A percentile compares a stretch with the other conserved stretches of the same genome.
Evolutionary conservation across 2,797 vertebrate genomes (phyloP).

Genomic region (Lacerta bilineata): DNA sequence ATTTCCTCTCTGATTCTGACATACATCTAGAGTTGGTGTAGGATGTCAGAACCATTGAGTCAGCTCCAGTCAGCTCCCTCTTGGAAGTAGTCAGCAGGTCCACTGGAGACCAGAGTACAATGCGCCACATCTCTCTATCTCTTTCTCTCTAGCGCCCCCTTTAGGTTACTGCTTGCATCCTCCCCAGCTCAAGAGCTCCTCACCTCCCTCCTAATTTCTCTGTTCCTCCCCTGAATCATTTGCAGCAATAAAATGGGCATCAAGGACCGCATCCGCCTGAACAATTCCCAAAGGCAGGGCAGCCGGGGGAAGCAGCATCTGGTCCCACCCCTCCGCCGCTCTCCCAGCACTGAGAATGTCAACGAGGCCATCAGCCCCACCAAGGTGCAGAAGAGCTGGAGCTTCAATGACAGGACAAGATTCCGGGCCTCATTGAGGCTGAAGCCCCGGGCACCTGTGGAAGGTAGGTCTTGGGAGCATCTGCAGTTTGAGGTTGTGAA

Average conservation of each 20-base stretch:
- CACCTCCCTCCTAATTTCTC: slow-evolving; percentile 47
- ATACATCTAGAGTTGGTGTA: neutral
- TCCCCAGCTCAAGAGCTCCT: accelerated
- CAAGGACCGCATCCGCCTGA: slow-evolving; percentile 94
- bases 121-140: neutral
- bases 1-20: neutral
- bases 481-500: too few species aligned
- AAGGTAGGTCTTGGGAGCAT: slow-evolving; percentile 79
- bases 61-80: too few species aligned
- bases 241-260: slow-evolving; percentile 90
- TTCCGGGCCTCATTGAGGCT: slow-evolving; percentile 96
- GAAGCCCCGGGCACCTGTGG: slow-evolving; percentile 85
- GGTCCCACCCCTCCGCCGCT: slow-evolving; percentile 81
- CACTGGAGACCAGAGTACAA: neutral
- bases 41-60: neutral
- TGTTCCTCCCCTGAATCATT: slow-evolving; percentile 16
- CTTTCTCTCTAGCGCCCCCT: neutral
- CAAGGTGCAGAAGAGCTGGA: slow-evolving; percentile 99
- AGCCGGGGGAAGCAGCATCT: slow-evolving; percentile 86
- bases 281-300: slow-evolving; percentile 87
- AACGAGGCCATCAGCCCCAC: slow-evolving; percentile 88
- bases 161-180: neutral
- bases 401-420: slow-evolving; percentile 95
- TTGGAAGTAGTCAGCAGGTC: neutral
- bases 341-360: slow-evolving; percentile 91